phyloP scores from a whole-genome alignment of 2,797 vertebrate species.

The Remorina albescens region DNA sequence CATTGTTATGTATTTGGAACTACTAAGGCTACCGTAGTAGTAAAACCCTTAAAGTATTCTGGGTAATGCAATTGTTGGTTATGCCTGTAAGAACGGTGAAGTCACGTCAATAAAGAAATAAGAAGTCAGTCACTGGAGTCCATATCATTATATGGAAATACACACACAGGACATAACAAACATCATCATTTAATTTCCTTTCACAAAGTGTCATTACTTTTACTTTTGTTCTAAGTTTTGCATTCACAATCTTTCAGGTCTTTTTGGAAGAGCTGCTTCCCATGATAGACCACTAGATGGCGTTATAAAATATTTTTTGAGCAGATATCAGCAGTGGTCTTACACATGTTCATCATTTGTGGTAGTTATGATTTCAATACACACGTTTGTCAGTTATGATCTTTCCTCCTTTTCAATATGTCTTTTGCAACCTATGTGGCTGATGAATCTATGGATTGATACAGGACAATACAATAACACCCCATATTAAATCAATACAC shows the following conservation, averaged over 20 bases:
- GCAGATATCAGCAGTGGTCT: neutral
- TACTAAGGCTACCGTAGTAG: too few relatives aligned
- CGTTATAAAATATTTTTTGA: conserved; percentile 48
- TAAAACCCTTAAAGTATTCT: too few relatives aligned
- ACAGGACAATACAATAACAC: conserved; percentile 8
- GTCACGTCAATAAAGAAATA: too few relatives aligned
- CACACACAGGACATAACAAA: too few relatives aligned
- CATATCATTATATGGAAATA: too few relatives aligned
- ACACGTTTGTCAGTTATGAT: conserved; percentile 5
- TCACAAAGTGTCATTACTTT: neutral
- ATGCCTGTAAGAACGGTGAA: too few relatives aligned
- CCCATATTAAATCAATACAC: neutral
- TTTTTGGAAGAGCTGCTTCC: neutral
- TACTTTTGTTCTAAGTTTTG: neutral
- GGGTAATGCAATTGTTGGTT: too few relatives aligned
- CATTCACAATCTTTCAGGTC: neutral
- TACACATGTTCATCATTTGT: neutral
- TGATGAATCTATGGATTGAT: conserved; percentile 20
- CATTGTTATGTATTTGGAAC: too few relatives aligned
- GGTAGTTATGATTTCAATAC: neutral
- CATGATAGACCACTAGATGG: conserved; percentile 62
- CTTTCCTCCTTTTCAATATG: neutral
- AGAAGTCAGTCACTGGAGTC: too few relatives aligned
- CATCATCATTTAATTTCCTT: neutral
- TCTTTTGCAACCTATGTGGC: neutral